Evolutionary conservation across 2,113 vertebrate species (phyloP).

Genomic region (Beaufortia kweichowensis): DNA sequence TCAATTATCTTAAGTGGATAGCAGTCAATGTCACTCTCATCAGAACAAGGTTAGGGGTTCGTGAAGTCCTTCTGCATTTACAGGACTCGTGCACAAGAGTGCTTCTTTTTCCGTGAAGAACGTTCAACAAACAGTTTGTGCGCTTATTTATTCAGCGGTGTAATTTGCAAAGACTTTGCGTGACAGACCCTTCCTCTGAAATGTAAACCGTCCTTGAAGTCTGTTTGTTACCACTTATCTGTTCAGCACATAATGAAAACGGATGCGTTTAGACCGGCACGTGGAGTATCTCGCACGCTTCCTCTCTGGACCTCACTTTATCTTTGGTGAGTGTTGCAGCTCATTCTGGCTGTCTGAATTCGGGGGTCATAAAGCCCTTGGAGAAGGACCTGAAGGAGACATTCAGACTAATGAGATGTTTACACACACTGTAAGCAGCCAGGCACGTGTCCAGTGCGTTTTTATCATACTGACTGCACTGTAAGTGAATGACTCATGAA

Average conservation of each 20-base stretch:
- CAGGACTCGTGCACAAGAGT: no score
- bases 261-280: constrained; percentile 10
- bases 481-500: no score
- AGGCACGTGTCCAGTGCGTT: constrained; percentile 20
- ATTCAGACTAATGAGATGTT: constrained; percentile 53
- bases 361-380: constrained; percentile 31
- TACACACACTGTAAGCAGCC: constrained; percentile 40
- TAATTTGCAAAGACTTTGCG: background rate
- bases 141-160: background rate
- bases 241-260: constrained; percentile 22
- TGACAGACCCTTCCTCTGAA: constrained; percentile 2
- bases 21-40: constrained; percentile 5
- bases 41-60: constrained; percentile 46
- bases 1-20: constrained; percentile 58
- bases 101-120: background rate
- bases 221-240: constrained; percentile 31
- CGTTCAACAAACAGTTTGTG: constrained; percentile 1
- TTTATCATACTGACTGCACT: constrained; percentile 30
- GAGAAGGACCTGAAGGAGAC: constrained; percentile 29
- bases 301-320: constrained; percentile 38
- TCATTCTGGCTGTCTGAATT: constrained; percentile 4
- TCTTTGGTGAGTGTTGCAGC: constrained; percentile 9
- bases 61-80: background rate
- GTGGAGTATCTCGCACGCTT: constrained; percentile 37
- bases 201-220: constrained; percentile 31